Evolutionary conservation across 2,888 invertebrate species (phyloP), one percentile per base, ranked within the genome.

Genomic region (Troides aeacus): DNA sequence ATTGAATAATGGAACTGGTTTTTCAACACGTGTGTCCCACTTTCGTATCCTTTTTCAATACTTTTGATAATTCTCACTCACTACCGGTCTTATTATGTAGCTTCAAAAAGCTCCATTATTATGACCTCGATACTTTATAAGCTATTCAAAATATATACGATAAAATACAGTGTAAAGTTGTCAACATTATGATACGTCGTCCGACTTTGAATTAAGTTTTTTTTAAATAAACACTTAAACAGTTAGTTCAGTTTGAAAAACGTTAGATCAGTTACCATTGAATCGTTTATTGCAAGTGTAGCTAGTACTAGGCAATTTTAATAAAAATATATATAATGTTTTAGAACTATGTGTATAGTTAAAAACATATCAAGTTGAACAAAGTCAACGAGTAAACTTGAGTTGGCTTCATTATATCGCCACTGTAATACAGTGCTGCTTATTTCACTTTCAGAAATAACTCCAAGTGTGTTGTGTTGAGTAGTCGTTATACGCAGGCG

Each of bases 1-100:
- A 53, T 53, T 63, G 63, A 36, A 62, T 58, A 58, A 56, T 42
- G 36, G 30, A 68, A 62, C 68, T 8, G 46, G 68, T 63, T 30
- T 50, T 50, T 58, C 21, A 42, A 17, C n/a, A 57, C 68, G 62
- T 62, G 68, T 62, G 68, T 10, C 30, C 30, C 17, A 62, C 58
- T n/a, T 46, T 58, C 62, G 23, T 1, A 62, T 23, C 36, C 60
- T 53, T 61, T 62, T 36, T 23, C 18, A 21, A 53, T 53, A n/a
- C 53, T 18, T 18, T 53, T 53, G 18, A 53, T 53, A 18, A 53
- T 53, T 53, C n/a, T 53, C 53, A 1, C 6, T 53, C 18, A n/a
- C 53, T 6, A 53, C 18, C 53, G 18, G 6, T 53, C 15, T n/a
- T 53, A n/a, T 53, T n/a, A 4, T n/a, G n/a, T n/a, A 2, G n/a